Base-by-base conservation (phyloP, 2,113 vertebrate genomes). In the Leiothrix lutea region DNA sequence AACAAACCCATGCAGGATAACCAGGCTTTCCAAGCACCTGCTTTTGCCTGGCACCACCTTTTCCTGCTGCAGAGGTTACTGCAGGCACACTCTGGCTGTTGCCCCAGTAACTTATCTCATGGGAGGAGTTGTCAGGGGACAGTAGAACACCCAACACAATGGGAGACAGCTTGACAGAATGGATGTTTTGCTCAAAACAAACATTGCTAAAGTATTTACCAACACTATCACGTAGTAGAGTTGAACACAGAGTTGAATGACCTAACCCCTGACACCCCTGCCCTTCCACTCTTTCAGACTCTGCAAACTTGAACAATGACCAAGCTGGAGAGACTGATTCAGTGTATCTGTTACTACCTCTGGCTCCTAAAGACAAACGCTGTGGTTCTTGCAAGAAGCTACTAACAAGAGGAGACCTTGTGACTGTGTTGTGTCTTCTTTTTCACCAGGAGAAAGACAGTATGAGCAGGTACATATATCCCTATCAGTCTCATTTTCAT, bases 141-240 rank as follows among this genome's bases (percentile, higher is more conserved):
- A 47, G n/a, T 14, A 44, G 25, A 33, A 25, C 36, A 73, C 54
- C 47, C 62, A 40, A 36, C 23, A 53, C 60, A 11, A 16, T 0
- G 1, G 69, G 40, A 91, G 38, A 48, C 44, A 77, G 50, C 60
- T 62, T 62, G 26, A 42, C 24, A 71, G 18, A 45, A 33, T 25
- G 28, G 17, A 12, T 81, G 29, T 8, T 78, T 58, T 70, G 31
- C 38, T 87, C 42, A 48, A 81, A 93, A 33, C 0, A 11, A 74
- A 25, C 10, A 31, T 29, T 50, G 48, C 28, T 85, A 16, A 85
- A 90, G 40, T 75, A 51, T 35, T 74, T 84, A 36, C 50, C 54
- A 73, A 36, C 9, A 6, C 14, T 65, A 12, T 38, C 0, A 0
- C 1, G 5, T 48, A 45, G 28, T 8, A 14, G 42, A 67, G 8